These are phyloP conservation scores for Sarcophaga variegata DNA, from an alignment of 2,888 invertebrate species.

Conservation along the genomic window DNA sequence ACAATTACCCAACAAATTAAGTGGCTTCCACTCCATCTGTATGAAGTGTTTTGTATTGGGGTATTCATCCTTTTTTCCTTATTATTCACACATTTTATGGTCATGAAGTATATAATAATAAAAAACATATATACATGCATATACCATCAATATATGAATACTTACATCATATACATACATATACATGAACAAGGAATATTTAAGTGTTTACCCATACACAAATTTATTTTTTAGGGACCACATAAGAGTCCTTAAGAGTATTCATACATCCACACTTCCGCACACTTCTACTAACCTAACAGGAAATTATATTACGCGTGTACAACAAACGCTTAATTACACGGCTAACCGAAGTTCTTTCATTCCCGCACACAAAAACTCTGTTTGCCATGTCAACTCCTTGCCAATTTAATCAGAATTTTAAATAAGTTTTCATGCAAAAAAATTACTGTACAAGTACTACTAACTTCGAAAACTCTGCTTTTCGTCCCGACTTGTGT, in stretches of 20 bases:
- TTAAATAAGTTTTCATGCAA: too few relatives aligned
- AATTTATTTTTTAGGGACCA: conserved; percentile 24
- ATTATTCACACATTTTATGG: conserved; percentile 22
- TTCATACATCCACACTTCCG: neutral
- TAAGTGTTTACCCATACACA: neutral
- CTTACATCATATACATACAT: neutral
- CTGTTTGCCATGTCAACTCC: too few relatives aligned
- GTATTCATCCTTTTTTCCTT: conserved; percentile 12
- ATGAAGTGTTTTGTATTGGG: neutral
- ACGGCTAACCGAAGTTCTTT: neutral
- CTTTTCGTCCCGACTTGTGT: too few relatives aligned
- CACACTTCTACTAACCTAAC: conserved; percentile 22
- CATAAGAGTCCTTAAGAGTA: neutral
- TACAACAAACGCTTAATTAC: conserved; percentile 26
- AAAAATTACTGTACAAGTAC: too few relatives aligned
- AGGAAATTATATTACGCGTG: conserved; percentile 29
- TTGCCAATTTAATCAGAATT: too few relatives aligned
- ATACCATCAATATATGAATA: too few relatives aligned
- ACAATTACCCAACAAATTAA: conserved; percentile 71
- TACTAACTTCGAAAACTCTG: too few relatives aligned
- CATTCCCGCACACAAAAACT: too few relatives aligned
- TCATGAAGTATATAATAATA: conserved; percentile 44
- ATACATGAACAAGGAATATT: neutral
- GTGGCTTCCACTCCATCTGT: conserved; percentile 55
- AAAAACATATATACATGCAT: conserved; percentile 9